These are phyloP conservation scores for Aethes cnicana DNA, from an alignment of 2,888 invertebrate genomes.

Conservation along the genomic window DNA sequence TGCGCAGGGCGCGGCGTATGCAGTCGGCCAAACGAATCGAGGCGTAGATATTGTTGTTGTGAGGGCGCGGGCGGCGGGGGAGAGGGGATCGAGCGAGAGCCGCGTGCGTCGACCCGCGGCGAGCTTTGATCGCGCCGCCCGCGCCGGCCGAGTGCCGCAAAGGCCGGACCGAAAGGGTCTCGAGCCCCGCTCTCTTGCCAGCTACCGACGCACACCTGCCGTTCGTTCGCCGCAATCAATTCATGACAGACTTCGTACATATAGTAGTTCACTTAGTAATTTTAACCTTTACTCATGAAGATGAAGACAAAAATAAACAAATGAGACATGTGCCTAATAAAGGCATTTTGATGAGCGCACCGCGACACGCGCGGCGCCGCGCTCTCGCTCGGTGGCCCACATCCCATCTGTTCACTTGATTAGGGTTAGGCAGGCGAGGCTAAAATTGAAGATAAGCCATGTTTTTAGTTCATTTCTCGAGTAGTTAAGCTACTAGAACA, in stretches of 20 bases:
- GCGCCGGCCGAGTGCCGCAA: slow-evolving; percentile 46
- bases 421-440: slow-evolving; percentile 26
- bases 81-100: slow-evolving; percentile 55
- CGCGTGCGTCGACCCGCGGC: slow-evolving; percentile 78
- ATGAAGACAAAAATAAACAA: slow-evolving; percentile 19
- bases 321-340: slow-evolving; percentile 25
- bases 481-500: too few species aligned
- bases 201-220: slow-evolving; percentile 52
- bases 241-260: slow-evolving; percentile 20
- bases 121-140: slow-evolving; percentile 66
- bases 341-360: slow-evolving; percentile 20
- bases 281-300: slow-evolving; percentile 9
- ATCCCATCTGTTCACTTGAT: slow-evolving; percentile 38
- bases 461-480: neutral
- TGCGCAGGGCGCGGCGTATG: slow-evolving; percentile 49
- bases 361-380: slow-evolving; percentile 21
- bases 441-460: slow-evolving; percentile 3
- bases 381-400: slow-evolving; percentile 31
- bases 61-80: slow-evolving; percentile 42
- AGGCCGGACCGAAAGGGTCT: slow-evolving; percentile 40
- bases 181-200: slow-evolving; percentile 31
- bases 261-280: neutral
- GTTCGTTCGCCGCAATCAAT: slow-evolving; percentile 25
- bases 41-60: slow-evolving; percentile 46
- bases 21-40: slow-evolving; percentile 56